Evolutionary conservation across 1,140 invertebrate genomes (phyloP).

Genomic region (Drosophila nannoptera): DNA sequence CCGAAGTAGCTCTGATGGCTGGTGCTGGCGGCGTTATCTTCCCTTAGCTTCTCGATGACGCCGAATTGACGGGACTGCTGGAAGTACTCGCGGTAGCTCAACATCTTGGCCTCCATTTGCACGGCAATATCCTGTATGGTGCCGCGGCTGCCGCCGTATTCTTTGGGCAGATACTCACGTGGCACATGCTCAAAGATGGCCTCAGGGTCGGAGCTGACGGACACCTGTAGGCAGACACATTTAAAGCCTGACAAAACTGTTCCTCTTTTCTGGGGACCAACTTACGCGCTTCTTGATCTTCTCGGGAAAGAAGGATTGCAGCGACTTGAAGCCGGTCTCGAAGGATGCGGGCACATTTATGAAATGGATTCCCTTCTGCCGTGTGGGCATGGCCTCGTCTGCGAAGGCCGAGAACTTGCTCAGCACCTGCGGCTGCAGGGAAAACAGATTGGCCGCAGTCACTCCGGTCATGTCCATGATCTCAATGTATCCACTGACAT

Average conservation of each 20-base stretch:
- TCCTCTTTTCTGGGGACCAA: background rate
- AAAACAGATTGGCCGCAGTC: slow-evolving; percentile 77
- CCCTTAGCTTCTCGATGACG: slow-evolving; percentile 80
- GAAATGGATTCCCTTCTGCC: slow-evolving; percentile 80
- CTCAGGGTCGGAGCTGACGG: slow-evolving; percentile 56
- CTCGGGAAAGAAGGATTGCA: slow-evolving; percentile 75
- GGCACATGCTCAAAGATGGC: slow-evolving; percentile 79
- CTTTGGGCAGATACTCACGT: slow-evolving; percentile 80
- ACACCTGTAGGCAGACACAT: slow-evolving; percentile 29
- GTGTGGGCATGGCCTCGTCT: slow-evolving; percentile 80
- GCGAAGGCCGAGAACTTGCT: slow-evolving; percentile 80
- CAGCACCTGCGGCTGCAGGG: slow-evolving; percentile 79
- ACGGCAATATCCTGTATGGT: slow-evolving; percentile 79
- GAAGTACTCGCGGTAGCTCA: slow-evolving; percentile 79
- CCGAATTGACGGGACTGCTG: slow-evolving; percentile 80
- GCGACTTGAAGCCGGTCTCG: slow-evolving; percentile 79
- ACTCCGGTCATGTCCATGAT: slow-evolving; percentile 79
- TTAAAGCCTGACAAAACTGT: background rate
- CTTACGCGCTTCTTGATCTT: slow-evolving; percentile 52
- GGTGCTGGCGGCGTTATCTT: slow-evolving; percentile 68
- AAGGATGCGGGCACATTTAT: slow-evolving; percentile 80
- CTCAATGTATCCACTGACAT: slow-evolving; percentile 60
- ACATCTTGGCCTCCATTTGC: slow-evolving; percentile 80
- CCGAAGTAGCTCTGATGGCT: slow-evolving; percentile 81
- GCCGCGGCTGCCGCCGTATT: slow-evolving; percentile 81